A percentile compares a stretch with the other conserved stretches of the same genome.
These are phyloP conservation scores for Ptychobarbus kaznakovi DNA, from an alignment of 2,797 vertebrate species.

Conservation along the genomic window DNA sequence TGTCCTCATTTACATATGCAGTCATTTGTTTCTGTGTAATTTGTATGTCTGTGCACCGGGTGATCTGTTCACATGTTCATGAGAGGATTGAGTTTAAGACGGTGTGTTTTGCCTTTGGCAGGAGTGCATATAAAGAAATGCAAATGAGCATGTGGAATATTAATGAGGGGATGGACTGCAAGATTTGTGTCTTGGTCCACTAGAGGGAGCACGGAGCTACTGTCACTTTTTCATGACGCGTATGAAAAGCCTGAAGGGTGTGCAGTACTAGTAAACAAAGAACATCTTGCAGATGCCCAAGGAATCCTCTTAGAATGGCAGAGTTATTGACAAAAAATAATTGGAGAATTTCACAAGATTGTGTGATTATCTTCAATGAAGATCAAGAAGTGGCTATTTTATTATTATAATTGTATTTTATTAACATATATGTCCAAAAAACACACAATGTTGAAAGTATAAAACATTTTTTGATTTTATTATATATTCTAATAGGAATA, in stretches of 20 bases:
- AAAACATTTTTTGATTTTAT: no score
- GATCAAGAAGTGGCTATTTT: not conserved
- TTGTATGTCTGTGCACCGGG: not conserved
- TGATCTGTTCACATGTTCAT: slow-evolving; percentile 20
- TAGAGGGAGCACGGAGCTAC: slow-evolving; percentile 73
- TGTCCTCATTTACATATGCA: slow-evolving; percentile 38
- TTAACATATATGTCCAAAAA: not conserved
- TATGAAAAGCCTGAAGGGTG: slow-evolving; percentile 14
- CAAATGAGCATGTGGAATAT: slow-evolving; percentile 21
- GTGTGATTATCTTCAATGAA: not conserved
- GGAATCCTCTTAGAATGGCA: not conserved
- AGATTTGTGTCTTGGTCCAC: slow-evolving; percentile 64
- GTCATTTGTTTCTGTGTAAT: slow-evolving; percentile 26
- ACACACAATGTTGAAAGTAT: no score
- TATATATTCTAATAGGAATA: not conserved
- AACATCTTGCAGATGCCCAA: slow-evolving; percentile 7
- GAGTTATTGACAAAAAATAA: not conserved
- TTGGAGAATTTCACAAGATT: not conserved
- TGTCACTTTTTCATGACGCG: slow-evolving; percentile 35
- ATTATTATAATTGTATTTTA: not conserved
- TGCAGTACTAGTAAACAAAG: slow-evolving; percentile 7
- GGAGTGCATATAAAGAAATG: slow-evolving; percentile 10
- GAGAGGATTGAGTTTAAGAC: not conserved
- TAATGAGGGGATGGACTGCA: slow-evolving; percentile 41
- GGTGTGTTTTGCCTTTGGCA: slow-evolving; percentile 31